Base-by-base conservation (phyloP, 2,113 vertebrate genomes). In the Gymnogyps californianus region DNA sequence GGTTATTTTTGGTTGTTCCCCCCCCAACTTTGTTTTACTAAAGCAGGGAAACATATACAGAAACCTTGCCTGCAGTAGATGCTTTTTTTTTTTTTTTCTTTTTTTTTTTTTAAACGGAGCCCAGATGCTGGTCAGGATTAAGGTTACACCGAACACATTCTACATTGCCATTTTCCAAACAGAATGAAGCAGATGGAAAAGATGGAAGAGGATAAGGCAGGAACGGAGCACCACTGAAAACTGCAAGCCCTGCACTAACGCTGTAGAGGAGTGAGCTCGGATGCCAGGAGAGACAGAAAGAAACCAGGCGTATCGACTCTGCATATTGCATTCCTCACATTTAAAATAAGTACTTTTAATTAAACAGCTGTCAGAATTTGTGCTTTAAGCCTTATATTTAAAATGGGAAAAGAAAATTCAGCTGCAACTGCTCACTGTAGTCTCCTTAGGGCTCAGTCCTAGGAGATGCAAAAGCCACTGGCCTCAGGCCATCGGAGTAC, bases 81-180 rank as follows among this genome's bases (percentile, higher is more conserved):
- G 80, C 65, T 49, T 65, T 42, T 47, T 66, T 77, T 66, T 51
- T 78, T 66, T 47, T 36, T 59, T 42, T 34, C 71, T 52, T 54
- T 54, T 74, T 83, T 91, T 92, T 97, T 95, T 89, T 88, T 62
- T 44, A 87, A 97, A 93, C 74, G 83, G 85, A 97, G 94, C 95
- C 95, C 95, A 98, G 96, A 97, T 96, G 86, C 95, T 97, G 95
- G 93, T 93, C 97, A 97, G 97, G 96, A 98, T 97, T 98, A 98
- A 97, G 93, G 94, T 98, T 98, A 98, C 96, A 98, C 89, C 97
- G 98, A 98, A 97, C 95, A 96, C 97, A 98, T 96, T 97, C 96
- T 98, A 96, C 79, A 95, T 88, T 97, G 95, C 94, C 97, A 98
- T 98, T 98, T 98, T 98, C 97, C 96, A 98, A 98, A 98, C 94